phyloP scores from a whole-genome alignment of 64 coral and sea anemone genomes.

The Acropora tenuis region DNA sequence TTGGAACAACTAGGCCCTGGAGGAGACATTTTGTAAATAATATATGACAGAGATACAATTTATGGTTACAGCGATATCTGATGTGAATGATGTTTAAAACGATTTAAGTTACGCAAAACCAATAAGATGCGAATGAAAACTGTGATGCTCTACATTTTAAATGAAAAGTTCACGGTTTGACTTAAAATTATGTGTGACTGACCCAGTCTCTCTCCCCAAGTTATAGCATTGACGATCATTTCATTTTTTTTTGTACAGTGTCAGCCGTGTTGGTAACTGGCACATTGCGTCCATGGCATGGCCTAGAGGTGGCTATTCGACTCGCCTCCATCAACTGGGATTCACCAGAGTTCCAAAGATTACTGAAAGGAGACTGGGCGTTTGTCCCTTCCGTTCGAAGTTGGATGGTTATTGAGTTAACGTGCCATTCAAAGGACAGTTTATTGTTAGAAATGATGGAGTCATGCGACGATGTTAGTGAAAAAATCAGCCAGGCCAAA shows the following conservation, averaged over 20 bases:
- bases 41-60: not conserved
- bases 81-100: not conserved
- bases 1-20: too few relatives aligned
- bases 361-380: conserved; percentile 20
- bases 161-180: not conserved
- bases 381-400: not conserved
- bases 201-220: too few relatives aligned
- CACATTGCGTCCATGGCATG: conserved; percentile 38
- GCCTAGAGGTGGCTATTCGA: conserved; percentile 47
- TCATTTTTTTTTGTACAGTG: not conserved
- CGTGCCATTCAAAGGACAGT: conserved; percentile 1
- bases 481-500: not conserved
- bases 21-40: too few relatives aligned
- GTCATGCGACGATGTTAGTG: not conserved
- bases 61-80: not conserved
- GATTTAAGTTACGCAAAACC: not conserved
- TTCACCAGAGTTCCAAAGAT: not conserved
- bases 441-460: not conserved
- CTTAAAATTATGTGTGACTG: too few relatives aligned
- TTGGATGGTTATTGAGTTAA: conserved; percentile 30
- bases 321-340: conserved; percentile 37
- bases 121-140: not conserved
- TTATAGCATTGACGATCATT: not conserved
- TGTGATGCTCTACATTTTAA: not conserved
- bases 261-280: conserved; percentile 13